Conservation (phyloP, 2,797 vertebrate species). For the Natrix natrix region DNA sequence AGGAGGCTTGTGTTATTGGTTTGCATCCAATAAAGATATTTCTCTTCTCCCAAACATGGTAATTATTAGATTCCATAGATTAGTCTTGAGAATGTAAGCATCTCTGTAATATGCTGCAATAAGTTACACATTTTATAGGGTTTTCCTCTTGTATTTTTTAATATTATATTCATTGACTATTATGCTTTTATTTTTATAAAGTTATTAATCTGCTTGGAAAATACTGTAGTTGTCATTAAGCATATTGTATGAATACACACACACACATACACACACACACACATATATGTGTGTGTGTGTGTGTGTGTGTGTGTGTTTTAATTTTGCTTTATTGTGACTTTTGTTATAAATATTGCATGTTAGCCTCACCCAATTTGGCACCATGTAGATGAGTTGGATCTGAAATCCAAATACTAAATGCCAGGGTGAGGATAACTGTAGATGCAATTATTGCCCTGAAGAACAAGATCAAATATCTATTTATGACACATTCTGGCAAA, state of each 20-base stretch:
- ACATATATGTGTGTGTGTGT: no score
- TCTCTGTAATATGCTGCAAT: not conserved
- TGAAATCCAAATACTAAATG: not conserved
- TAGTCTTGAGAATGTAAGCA: not conserved
- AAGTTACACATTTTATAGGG: not conserved
- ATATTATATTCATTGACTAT: not conserved
- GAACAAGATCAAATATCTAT: not conserved
- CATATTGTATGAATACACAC: not conserved
- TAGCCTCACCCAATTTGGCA: not conserved
- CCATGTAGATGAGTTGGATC: not conserved
- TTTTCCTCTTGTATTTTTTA: not conserved
- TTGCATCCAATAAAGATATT: not conserved
- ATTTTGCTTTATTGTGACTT: not conserved
- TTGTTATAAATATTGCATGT: not conserved
- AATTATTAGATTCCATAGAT: not conserved
- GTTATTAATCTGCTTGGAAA: not conserved
- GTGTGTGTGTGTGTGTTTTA: not conserved
- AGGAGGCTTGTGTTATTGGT: not conserved
- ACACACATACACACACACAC: no score
- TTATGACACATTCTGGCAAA: not conserved
- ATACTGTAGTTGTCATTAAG: not conserved
- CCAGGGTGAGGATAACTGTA: not conserved
- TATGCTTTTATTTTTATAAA: not conserved
- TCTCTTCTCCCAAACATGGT: not conserved
- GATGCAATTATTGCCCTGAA: not conserved